Base-by-base conservation (phyloP, 2,113 vertebrate species). In the Trichechus manatus region DNA sequence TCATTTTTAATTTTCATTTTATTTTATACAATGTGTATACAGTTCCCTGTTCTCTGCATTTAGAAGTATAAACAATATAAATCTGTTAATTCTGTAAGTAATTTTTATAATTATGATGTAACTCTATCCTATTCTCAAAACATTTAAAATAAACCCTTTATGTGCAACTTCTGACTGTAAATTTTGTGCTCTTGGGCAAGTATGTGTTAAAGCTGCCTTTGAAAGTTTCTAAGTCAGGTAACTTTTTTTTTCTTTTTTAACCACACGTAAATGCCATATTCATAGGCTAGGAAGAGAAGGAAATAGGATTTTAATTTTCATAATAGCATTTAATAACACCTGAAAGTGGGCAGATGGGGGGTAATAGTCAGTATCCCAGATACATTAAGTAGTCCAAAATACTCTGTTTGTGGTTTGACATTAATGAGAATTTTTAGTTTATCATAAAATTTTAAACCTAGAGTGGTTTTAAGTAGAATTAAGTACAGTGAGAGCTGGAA, bases 61-160 rank as follows among this genome's bases (percentile, higher is more conserved):
- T 99, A 99, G 98, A 99, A 99, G 98, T 99, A 99, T 99, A 98
- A 98, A 99, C 98, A 99, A 98, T 98, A 99, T 98, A 99, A 99
- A 99, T 98, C 98, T 99, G 99, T 99, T 99, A 99, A 99, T 99
- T 99, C 98, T 99, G 99, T 99, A 99, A 99, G 99, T 99, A 99
- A 98, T 99, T 99, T 99, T 99, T 99, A 99, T 99, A 99, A 99
- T 99, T 99, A 99, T 99, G 99, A 99, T 99, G 99, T 99, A 99
- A 99, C 99, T 99, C 98, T 99, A 99, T 99, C 98, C 98, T 99
- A 99, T 99, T 98, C 98, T 99, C 98, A 99, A 99, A 99, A 99
- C 99, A 99, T 99, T 99, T 98, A 99, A 99, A 99, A 99, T 99
- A 99, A 99, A 99, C 98, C 98, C 98, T 99, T 99, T 99, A 99